A percentile compares a stretch with the other conserved stretches of the same genome.
phyloP scores from a whole-genome alignment of 2,113 vertebrate species.

The Lycaon pictus region DNA sequence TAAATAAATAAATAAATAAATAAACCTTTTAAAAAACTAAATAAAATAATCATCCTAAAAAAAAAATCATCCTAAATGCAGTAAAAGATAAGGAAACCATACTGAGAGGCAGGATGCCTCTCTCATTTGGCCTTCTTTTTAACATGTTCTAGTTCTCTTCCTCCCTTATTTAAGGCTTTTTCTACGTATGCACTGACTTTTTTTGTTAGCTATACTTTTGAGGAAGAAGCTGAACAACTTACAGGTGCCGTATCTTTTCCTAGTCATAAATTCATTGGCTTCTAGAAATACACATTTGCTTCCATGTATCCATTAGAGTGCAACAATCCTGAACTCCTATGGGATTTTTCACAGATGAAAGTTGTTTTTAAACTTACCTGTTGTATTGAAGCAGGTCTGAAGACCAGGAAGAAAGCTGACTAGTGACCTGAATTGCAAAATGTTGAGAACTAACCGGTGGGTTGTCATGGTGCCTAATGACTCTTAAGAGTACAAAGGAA shows the following conservation, averaged over 20 bases:
- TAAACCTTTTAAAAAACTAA: no score
- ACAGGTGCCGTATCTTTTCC: neutral
- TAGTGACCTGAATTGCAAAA: neutral
- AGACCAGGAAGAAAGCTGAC: neutral
- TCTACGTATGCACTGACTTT: no score
- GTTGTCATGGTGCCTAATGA: fast-evolving
- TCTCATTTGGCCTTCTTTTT: neutral
- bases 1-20: no score
- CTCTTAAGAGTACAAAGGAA: neutral
- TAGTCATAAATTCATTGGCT: neutral
- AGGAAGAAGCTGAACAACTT: neutral
- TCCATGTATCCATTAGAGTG: neutral
- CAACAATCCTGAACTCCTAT: neutral
- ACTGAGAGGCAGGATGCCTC: no score
- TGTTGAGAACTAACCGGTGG: neutral
- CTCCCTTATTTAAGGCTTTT: neutral
- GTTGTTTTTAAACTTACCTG: neutral
- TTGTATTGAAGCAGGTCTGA: neutral
- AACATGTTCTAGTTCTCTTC: neutral
- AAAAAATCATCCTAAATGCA: neutral
- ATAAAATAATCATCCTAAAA: neutral
- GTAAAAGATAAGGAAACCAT: neutral
- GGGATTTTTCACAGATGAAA: neutral
- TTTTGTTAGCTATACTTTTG: neutral
- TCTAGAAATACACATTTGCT: neutral